phyloP scores from a whole-genome alignment of 2,888 invertebrate species.

The Zeuzera pyrina region DNA sequence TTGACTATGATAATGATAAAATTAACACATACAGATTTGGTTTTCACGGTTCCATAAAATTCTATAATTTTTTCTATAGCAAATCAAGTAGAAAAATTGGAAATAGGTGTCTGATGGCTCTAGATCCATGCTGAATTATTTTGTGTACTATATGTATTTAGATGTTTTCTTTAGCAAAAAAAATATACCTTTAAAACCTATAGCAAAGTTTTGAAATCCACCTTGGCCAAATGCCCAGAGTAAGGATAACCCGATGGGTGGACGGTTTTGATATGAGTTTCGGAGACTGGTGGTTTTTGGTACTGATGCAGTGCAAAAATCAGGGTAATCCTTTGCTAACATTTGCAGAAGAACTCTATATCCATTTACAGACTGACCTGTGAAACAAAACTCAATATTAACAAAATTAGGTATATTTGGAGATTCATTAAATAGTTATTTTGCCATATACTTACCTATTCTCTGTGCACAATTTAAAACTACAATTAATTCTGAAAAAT shows the following conservation, averaged over 20 bases:
- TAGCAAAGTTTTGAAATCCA: constrained; percentile 75
- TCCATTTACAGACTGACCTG: constrained; percentile 75
- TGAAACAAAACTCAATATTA: no score
- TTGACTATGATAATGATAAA: no score
- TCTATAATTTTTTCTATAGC: no score
- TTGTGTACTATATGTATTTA: no score
- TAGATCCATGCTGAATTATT: no score
- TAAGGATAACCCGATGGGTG: constrained; percentile 79
- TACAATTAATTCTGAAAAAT: constrained; percentile 1
- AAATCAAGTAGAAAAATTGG: no score
- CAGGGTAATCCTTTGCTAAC: constrained; percentile 77
- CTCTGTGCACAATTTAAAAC: no score
- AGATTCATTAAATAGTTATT: no score
- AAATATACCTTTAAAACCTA: constrained; percentile 77
- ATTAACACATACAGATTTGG: no score
- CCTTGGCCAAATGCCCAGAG: constrained; percentile 86
- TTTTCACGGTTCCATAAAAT: no score
- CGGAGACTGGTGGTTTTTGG: constrained; percentile 76
- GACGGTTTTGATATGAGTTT: constrained; percentile 84
- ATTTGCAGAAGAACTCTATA: constrained; percentile 81
- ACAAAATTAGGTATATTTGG: constrained; percentile 9
- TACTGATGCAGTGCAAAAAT: constrained; percentile 74
- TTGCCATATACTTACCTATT: no score
- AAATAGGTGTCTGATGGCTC: no score
- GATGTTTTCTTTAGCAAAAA: constrained; percentile 4